Conservation (phyloP, 2,113 vertebrate species). For the Eulemur rufifrons region DNA sequence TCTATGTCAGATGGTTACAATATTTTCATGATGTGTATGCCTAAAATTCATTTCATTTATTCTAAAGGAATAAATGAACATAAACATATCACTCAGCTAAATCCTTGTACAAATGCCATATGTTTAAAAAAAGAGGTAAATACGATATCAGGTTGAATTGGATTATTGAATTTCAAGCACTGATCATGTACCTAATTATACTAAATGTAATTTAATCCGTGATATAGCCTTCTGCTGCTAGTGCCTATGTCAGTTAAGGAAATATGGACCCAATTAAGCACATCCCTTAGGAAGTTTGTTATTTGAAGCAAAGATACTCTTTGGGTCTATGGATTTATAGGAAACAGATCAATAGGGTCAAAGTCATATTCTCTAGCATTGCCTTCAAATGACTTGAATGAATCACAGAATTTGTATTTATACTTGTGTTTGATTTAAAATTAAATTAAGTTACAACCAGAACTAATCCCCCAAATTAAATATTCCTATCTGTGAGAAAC, state of each 20-base stretch:
- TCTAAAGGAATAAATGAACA: not conserved
- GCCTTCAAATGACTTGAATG: not conserved
- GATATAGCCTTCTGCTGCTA: not conserved
- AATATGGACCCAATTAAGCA: not conserved
- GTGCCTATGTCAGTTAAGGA: constrained; percentile 43
- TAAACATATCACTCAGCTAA: not conserved
- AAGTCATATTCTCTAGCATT: not conserved
- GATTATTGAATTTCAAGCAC: constrained; percentile 53
- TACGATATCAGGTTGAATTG: not conserved
- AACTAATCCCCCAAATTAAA: not conserved
- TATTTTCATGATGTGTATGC: not conserved
- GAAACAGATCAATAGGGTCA: not conserved
- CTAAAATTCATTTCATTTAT: not conserved
- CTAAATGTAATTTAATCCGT: constrained; percentile 36
- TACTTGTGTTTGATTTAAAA: not conserved
- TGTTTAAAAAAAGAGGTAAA: not conserved
- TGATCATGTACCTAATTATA: constrained; percentile 33
- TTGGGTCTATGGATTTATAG: not conserved
- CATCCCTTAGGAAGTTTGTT: not conserved
- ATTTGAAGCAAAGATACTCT: constrained; percentile 21
- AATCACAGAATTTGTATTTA: not conserved
- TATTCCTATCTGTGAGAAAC: not conserved
- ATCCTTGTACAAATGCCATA: constrained; percentile 39
- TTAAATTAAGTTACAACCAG: not conserved
- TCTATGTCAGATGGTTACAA: not conserved